Evolutionary conservation across 2,113 vertebrate species (phyloP), one percentile per base, ranked within the genome.

Genomic region (Tamias sibiricus): DNA sequence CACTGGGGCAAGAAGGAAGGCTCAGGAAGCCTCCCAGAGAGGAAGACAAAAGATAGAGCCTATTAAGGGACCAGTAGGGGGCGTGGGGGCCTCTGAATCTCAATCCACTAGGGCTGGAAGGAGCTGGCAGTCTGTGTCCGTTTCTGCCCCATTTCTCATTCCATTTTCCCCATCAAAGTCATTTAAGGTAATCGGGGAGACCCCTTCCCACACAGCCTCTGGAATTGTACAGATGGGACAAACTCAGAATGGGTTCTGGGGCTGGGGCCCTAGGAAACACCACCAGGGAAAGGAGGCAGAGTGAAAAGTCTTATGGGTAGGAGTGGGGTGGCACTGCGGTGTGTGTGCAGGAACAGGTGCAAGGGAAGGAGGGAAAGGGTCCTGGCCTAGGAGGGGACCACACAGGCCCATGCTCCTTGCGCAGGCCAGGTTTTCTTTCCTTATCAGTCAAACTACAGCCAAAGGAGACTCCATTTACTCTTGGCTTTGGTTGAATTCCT

Each of bases 41-140:
- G 57, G 62, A 72, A 85, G 79, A 84, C 47, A 22, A 81, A 97
- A 42, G 79, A 32, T 17, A 24, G 85, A 71, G 42, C 30, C 74
- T 54, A 74, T 44, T 85, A 42, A 85, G 59, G 47, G 47, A 52
- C 90, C 95, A 92, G 95, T 44, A 96, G 97, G 76, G 92, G 96
- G 90, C 57, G 84, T 69, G 93, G 52, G 44, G 24, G 64, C n/a
- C 71, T 84, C 59, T 24, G 62, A 90, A 79, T 72, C 72, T 93
- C 83, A 52, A 20, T 22, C 35, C 69, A 91, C n/a, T 64, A 44
- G 32, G 47, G 47, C 20, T 16, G 20, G 49, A 49, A 44, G 37
- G 13, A 88, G 35, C 14, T 28, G 64, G 88, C 32, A 71, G 35
- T 19, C 79, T 19, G 57, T 17, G 37, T 57, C 66, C 49, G 42